Conservation (phyloP, 2,888 invertebrate genomes). For the Lapara coniferarum region DNA sequence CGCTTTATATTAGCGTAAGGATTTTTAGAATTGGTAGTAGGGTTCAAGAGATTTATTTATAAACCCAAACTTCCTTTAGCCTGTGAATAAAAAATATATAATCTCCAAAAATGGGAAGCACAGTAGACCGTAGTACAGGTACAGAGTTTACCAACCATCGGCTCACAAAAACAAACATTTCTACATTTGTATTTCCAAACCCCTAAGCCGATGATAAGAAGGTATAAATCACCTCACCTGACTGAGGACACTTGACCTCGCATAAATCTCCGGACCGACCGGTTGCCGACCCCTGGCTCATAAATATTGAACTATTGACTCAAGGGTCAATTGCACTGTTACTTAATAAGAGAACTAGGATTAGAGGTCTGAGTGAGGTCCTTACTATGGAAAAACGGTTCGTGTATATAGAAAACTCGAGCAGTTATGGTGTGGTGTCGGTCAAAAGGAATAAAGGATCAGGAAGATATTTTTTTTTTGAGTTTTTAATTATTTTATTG, state of each 20-base stretch:
- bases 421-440: not conserved
- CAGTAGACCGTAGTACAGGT: no score
- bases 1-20: no score
- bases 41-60: no score
- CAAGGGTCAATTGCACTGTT: constrained; percentile 26
- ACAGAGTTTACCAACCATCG: not conserved
- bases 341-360: constrained; percentile 25
- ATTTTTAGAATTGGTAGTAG: no score
- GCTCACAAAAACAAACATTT: not conserved
- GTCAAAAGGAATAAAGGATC: not conserved
- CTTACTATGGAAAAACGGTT: not conserved
- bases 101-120: no score
- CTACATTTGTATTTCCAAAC: not conserved
- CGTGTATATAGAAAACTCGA: no score
- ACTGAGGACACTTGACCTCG: constrained; percentile 66
- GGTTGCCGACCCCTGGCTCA: constrained; percentile 52
- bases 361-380: constrained; percentile 8
- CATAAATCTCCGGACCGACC: constrained; percentile 63
- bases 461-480: not conserved
- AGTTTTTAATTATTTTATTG: no score
- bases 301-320: constrained; percentile 76
- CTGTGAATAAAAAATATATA: no score
- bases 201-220: constrained; percentile 23
- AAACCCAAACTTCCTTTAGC: no score
- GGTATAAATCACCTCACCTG: constrained; percentile 68